Conservation (phyloP, 2,888 invertebrate genomes). For the Cheilosia variabilis region DNA sequence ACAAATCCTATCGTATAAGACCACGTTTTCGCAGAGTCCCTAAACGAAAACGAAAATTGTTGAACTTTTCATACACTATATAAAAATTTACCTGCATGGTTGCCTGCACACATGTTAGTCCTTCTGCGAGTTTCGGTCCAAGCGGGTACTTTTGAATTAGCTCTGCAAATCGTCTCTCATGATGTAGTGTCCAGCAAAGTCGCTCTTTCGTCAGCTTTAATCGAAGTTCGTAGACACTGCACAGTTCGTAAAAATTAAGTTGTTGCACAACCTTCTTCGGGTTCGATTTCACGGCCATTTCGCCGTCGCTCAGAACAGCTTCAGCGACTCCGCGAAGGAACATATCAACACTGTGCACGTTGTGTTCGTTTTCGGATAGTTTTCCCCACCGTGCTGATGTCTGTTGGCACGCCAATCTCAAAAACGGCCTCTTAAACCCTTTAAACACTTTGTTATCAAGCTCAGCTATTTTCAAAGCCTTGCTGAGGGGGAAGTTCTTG, state of each 20-base stretch:
- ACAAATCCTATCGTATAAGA: slow-evolving; percentile 85
- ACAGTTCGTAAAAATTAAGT: slow-evolving; percentile 74
- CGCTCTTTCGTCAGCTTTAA: slow-evolving; percentile 66
- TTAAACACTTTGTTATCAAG: slow-evolving; percentile 77
- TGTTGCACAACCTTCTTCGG: slow-evolving; percentile 27
- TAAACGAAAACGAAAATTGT: slow-evolving; percentile 80
- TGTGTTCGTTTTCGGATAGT: slow-evolving; percentile 84
- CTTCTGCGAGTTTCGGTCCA: slow-evolving; percentile 81
- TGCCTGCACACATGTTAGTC: slow-evolving; percentile 83
- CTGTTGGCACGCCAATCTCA: slow-evolving; percentile 90
- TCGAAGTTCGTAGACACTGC: slow-evolving; percentile 76
- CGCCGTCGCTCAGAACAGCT: slow-evolving; percentile 84
- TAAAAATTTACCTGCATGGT: slow-evolving; percentile 83
- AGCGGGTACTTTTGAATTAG: slow-evolving; percentile 76
- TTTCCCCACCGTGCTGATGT: slow-evolving; percentile 85
- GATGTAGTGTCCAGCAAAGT: slow-evolving; percentile 77
- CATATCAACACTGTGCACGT: slow-evolving; percentile 83
- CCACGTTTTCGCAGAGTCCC: slow-evolving; percentile 85
- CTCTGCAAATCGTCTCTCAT: slow-evolving; percentile 76
- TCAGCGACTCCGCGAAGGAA: slow-evolving; percentile 87
- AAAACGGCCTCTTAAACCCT: slow-evolving; percentile 87
- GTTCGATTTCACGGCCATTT: slow-evolving; percentile 78
- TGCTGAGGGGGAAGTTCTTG: slow-evolving; percentile 88
- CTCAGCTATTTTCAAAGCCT: slow-evolving; percentile 82
- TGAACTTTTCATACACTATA: too few species aligned